Base-by-base conservation (phyloP, 2,888 invertebrate species). In the Tortricodes alternella region DNA sequence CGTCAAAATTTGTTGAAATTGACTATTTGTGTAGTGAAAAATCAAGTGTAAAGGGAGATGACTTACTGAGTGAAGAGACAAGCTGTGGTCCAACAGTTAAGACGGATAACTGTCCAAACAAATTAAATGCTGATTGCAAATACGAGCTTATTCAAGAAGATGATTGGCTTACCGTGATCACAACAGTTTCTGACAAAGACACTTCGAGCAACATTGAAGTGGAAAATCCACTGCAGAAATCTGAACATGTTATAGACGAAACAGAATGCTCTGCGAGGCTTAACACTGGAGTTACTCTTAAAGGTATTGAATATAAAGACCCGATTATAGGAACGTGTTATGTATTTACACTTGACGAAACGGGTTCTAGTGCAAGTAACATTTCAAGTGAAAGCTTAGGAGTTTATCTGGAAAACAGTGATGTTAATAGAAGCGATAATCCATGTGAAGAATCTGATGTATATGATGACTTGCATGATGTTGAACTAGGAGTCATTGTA, bases 301-400 rank as follows among this genome's bases (percentile, higher is more conserved):
- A 78, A 61, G 83, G 78, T 7, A 73, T 79, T 23, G 74, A 78
- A 43, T 78, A 74, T 59, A 69, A 79, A 63, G 79, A 80, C 51
- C 76, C 80, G 9, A 61, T 71, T 38, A 67, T 72, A 9, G 79
- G 76, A 11, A 76, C 75, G 9, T 79, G 78, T 58, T 81, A 78
- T 61, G 67, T 79, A 6, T 76, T 83, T 62, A 77, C 82, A 2
- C 61, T 79, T 21, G 59, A 65, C 8, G 60, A 68, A 44, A 51
- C 61, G 5, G 49, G 35, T 5, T 48, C 38, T 5, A 58, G 48
- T 18, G 44, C 34, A 6, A 56, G 59, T 5, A 59, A 50, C 8
- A 51, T 29, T 18, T 48, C 56, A 9, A 62, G 53, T 21, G 61
- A 64, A 27, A 46, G 46, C 18, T 39, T 61, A 29, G 56, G 62